Evolutionary conservation across 2,113 vertebrate genomes (phyloP).

Genomic region (Amblyopsis rosae): DNA sequence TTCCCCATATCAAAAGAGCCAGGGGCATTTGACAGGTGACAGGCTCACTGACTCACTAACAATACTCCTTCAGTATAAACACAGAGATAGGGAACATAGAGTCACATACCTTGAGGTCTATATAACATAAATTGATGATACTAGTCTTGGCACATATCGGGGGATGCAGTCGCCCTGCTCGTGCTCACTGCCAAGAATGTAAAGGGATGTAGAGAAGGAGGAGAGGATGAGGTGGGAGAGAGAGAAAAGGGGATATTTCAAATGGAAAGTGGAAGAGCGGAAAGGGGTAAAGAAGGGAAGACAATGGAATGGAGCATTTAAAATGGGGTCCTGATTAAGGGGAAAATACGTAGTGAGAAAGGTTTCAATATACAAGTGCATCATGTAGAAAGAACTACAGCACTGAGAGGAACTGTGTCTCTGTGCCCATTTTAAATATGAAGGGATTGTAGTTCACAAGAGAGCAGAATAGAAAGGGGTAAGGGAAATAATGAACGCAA

Average conservation of each 20-base stretch:
- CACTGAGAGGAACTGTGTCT: neutral
- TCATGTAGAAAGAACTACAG: too few relatives aligned
- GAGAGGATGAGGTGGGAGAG: neutral
- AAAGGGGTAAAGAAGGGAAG: neutral
- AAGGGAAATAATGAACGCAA: too few relatives aligned
- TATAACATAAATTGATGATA: constrained; percentile 1
- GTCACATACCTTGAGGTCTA: neutral
- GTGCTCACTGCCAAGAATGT: constrained; percentile 18
- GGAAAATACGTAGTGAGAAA: constrained; percentile 1
- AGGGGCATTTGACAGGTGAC: neutral
- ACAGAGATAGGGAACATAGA: neutral
- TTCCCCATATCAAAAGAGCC: neutral
- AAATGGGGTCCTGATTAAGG: neutral
- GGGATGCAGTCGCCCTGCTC: constrained; percentile 7
- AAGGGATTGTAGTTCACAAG: too few relatives aligned
- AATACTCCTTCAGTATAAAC: neutral
- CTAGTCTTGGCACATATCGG: neutral
- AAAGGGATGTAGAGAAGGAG: constrained; percentile 1
- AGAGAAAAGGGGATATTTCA: neutral
- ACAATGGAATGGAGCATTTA: neutral
- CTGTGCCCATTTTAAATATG: too few relatives aligned
- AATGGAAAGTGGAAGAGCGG: neutral
- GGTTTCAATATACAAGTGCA: neutral
- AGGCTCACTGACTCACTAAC: neutral
- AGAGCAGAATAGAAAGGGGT: too few relatives aligned